Evolutionary conservation across 2,113 vertebrate genomes (phyloP).

Genomic region (Nettapus auritus): DNA sequence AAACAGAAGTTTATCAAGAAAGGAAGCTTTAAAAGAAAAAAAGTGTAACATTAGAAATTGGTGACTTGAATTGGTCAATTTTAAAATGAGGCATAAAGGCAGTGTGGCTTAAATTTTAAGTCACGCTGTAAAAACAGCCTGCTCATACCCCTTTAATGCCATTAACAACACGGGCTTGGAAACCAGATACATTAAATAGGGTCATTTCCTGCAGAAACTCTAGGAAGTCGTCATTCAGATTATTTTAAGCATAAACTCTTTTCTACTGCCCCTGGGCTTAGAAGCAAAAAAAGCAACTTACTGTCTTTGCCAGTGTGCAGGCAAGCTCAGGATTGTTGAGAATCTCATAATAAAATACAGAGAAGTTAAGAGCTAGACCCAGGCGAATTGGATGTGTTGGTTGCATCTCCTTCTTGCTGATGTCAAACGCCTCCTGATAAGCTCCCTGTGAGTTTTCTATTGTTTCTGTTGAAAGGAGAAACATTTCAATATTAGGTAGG

Average conservation of each 20-base stretch:
- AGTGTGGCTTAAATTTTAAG: neutral
- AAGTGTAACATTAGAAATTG: neutral
- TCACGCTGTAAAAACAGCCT: neutral
- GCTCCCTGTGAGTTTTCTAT: constrained; percentile 90
- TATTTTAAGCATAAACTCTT: neutral
- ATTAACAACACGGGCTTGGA: neutral
- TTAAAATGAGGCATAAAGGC: neutral
- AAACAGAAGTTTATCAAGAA: neutral
- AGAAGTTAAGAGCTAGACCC: constrained; percentile 98
- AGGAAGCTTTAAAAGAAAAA: neutral
- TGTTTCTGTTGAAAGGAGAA: constrained; percentile 76
- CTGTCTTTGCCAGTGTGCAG: constrained; percentile 92
- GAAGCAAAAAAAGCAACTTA: constrained; percentile 53
- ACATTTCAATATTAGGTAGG: neutral
- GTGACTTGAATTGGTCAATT: neutral
- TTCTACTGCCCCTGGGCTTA: neutral
- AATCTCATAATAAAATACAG: constrained; percentile 98
- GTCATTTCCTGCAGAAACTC: neutral
- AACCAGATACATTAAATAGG: neutral
- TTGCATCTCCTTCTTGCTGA: constrained; percentile 91
- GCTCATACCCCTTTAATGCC: neutral
- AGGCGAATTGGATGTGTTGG: constrained; percentile 96
- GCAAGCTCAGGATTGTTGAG: constrained; percentile 93
- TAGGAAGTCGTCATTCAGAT: neutral
- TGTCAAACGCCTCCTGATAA: constrained; percentile 89